Percentiles rank a stretch among this genome's conserved stretches.
Evolutionary conservation across 2,888 invertebrate species (phyloP).

Genomic region (Pegoplata infirma): DNA sequence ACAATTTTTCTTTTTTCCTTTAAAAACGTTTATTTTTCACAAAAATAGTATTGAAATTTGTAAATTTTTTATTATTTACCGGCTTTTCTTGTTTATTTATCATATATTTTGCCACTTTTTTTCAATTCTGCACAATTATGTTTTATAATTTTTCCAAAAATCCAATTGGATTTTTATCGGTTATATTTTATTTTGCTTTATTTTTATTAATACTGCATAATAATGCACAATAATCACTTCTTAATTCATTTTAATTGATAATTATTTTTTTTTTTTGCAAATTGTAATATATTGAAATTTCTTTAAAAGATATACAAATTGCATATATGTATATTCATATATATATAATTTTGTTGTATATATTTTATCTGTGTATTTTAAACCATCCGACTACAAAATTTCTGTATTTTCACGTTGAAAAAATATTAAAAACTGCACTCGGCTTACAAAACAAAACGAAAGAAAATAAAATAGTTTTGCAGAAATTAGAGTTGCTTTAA

Average conservation of each 20-base stretch:
- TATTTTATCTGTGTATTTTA: not conserved
- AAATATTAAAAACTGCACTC: slow-evolving; percentile 29
- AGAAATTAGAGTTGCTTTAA: slow-evolving; percentile 22
- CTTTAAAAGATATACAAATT: slow-evolving; percentile 27
- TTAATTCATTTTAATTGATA: not conserved
- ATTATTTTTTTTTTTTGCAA: not conserved
- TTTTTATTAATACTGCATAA: not conserved
- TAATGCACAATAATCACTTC: not conserved
- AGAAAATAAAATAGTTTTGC: slow-evolving; percentile 37
- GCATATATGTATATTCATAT: slow-evolving; percentile 46
- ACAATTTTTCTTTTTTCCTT: not conserved
- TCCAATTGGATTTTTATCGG: slow-evolving; percentile 34
- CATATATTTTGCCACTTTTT: not conserved
- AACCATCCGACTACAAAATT: slow-evolving; percentile 13
- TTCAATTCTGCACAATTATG: not conserved
- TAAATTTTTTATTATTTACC: slow-evolving; percentile 1
- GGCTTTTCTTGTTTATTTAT: slow-evolving; percentile 44
- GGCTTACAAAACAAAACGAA: slow-evolving; percentile 55
- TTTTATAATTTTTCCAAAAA: slow-evolving; percentile 2
- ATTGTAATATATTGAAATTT: not conserved
- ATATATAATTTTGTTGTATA: slow-evolving; percentile 41
- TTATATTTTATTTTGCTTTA: not conserved
- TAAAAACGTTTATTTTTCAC: not conserved
- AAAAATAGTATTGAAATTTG: not conserved
- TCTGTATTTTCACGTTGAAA: too few species aligned